These are phyloP conservation scores for Chrysotoxum bicinctum DNA, from an alignment of 2,888 invertebrate genomes.

Conservation along the genomic window DNA sequence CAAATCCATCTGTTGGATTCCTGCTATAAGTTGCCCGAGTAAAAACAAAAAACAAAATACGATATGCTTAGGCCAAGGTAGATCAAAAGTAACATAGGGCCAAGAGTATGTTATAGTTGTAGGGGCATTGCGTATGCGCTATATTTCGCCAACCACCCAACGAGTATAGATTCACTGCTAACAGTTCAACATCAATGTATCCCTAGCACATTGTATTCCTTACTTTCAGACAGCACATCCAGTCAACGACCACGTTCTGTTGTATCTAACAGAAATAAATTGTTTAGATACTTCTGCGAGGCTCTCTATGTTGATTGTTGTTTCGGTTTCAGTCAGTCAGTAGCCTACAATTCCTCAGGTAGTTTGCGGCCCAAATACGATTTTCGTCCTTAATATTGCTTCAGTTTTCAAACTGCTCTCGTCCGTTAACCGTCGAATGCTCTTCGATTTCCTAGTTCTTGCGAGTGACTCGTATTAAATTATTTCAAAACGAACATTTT, in stretches of 20 bases:
- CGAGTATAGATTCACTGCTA: slow-evolving; percentile 18
- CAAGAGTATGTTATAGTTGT: slow-evolving; percentile 10
- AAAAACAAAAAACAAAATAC: slow-evolving; percentile 28
- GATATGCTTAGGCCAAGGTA: slow-evolving; percentile 45
- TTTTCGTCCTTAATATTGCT: slow-evolving; percentile 41
- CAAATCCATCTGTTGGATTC: slow-evolving; percentile 67
- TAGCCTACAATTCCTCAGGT: slow-evolving; percentile 80
- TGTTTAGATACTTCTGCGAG: slow-evolving; percentile 35
- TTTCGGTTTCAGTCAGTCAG: slow-evolving; percentile 77
- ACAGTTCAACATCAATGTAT: slow-evolving; percentile 10
- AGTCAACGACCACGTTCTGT: slow-evolving; percentile 22
- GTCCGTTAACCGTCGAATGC: slow-evolving; percentile 36
- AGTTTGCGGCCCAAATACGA: slow-evolving; percentile 74
- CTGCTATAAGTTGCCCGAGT: slow-evolving; percentile 14
- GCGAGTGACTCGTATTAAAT: neutral
- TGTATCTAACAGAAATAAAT: slow-evolving; percentile 46
- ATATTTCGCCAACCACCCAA: slow-evolving; percentile 23
- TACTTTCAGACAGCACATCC: slow-evolving; percentile 57
- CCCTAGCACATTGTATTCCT: slow-evolving; percentile 39
- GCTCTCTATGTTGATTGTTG: slow-evolving; percentile 63
- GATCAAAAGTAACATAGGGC: slow-evolving; percentile 52
- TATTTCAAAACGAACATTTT: neutral
- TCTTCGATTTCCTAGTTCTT: neutral
- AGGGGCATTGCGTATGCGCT: slow-evolving; percentile 63
- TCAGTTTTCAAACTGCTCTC: slow-evolving; percentile 36